phyloP scores from a whole-genome alignment of 2,113 vertebrate species.

The Cephalopholis sonnerati region DNA sequence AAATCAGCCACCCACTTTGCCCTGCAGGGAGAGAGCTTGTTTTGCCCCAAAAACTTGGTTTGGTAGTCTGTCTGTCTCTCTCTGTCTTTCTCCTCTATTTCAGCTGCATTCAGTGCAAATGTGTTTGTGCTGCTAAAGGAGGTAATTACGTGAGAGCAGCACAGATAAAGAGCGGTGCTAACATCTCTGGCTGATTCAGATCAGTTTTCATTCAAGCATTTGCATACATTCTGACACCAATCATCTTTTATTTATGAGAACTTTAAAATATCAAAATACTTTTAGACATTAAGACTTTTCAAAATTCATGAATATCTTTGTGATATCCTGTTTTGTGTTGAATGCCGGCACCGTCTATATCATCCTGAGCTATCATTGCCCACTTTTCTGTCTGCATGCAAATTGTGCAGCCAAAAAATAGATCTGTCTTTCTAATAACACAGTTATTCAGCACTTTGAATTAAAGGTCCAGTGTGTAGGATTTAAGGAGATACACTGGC shows the following conservation, averaged over 20 bases:
- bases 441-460: too few relatives aligned
- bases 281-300: neutral
- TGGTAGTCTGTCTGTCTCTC: neutral
- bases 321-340: neutral
- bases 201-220: neutral
- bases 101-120: slow-evolving; percentile 12
- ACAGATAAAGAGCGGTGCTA: slow-evolving; percentile 4
- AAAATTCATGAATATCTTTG: slow-evolving; percentile 9
- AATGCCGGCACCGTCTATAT: neutral
- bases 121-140: slow-evolving; percentile 20
- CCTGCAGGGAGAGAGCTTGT: slow-evolving; percentile 19
- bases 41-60: slow-evolving; percentile 21
- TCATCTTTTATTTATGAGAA: neutral
- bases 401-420: too few relatives aligned
- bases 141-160: slow-evolving; percentile 34
- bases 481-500: too few relatives aligned
- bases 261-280: neutral
- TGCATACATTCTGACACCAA: neutral
- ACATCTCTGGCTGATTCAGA: slow-evolving; percentile 6
- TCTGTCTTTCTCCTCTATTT: neutral
- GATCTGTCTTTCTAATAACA: too few relatives aligned
- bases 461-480: too few relatives aligned
- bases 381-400: slow-evolving; percentile 14
- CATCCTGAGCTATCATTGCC: neutral
- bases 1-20: slow-evolving; percentile 56